phyloP scores from a whole-genome alignment of 2,113 vertebrate genomes.

The Arizona elegans region DNA sequence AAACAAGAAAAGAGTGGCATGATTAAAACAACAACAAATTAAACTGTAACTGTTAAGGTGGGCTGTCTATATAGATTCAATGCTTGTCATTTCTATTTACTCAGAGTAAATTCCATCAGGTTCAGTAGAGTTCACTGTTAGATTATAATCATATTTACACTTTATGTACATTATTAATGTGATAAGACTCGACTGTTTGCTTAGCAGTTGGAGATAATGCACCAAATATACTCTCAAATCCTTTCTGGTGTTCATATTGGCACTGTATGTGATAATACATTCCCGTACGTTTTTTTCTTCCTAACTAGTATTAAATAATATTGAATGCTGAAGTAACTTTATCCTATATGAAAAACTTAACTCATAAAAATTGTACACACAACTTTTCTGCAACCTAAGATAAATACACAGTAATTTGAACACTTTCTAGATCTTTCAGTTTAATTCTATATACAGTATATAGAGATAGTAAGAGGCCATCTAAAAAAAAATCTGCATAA shows the following conservation, averaged over 20 bases:
- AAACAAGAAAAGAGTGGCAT: neutral
- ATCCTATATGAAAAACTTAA: accelerated
- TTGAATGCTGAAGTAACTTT: neutral
- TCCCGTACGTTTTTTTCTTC: neutral
- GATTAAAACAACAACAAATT: neutral
- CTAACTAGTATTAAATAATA: neutral
- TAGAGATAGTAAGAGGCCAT: neutral
- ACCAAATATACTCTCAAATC: neutral
- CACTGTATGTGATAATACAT: neutral
- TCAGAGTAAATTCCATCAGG: neutral
- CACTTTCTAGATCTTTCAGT: neutral
- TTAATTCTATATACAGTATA: slow-evolving; percentile 23
- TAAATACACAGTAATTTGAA: slow-evolving; percentile 14
- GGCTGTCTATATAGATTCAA: neutral
- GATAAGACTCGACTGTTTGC: neutral
- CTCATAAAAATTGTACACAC: neutral
- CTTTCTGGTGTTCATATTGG: neutral
- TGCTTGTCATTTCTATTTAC: neutral
- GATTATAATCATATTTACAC: neutral
- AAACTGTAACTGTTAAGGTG: neutral
- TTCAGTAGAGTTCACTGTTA: neutral
- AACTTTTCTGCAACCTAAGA: neutral
- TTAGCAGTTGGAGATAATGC: neutral
- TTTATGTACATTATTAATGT: neutral
- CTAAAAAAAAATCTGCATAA: slow-evolving; percentile 26